Base-by-base conservation (phyloP, 2,888 invertebrate genomes). In the Lasius fuliginosus region DNA sequence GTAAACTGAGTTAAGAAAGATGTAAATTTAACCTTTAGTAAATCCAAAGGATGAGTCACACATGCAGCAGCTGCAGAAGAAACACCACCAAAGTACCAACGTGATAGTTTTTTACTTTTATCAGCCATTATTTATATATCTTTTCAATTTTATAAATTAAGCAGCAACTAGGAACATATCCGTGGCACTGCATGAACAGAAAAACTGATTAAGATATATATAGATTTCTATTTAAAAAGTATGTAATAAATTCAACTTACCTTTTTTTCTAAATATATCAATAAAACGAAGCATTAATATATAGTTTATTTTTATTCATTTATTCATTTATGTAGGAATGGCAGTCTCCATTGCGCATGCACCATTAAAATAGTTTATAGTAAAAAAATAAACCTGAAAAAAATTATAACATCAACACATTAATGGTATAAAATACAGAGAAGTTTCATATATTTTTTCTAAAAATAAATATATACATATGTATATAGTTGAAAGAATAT, bases 41-140 rank as follows among this genome's bases (percentile, higher is more conserved):
- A 96, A 96, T 99, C 99, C 90, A 99, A 96, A 3, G 99, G 99
- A 96, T 99, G 99, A 12, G 99, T 99, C 92, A 98, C 97, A 94
- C 98, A 98, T 18, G 99, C 99, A 42, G 99, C 99, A 85, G 98
- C 98, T 30, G 99, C 98, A 79, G 99, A 98, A 40, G 99, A 99
- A 71, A 99, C 89, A 27, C 99, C 99, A 79, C 99, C 99, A 94
- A 99, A 99, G 95, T 99, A 99, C 99, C 99, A 99, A 95, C 97
- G 96, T 18, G 97, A 96, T 85, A 97, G 92, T 93, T 95, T 96
- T 86, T 95, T 92, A 40, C 85, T 89, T 53, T 90, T 92, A 75
- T 94, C 94, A 84, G 68, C 30, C 90, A 91, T 91, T 67, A 53
- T 75, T 23, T 77, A 27, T n/a, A 18, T 30, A 58, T 42, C 18